phyloP scores from a whole-genome alignment of 2,888 invertebrate genomes.

The Ernsta delagoae region DNA sequence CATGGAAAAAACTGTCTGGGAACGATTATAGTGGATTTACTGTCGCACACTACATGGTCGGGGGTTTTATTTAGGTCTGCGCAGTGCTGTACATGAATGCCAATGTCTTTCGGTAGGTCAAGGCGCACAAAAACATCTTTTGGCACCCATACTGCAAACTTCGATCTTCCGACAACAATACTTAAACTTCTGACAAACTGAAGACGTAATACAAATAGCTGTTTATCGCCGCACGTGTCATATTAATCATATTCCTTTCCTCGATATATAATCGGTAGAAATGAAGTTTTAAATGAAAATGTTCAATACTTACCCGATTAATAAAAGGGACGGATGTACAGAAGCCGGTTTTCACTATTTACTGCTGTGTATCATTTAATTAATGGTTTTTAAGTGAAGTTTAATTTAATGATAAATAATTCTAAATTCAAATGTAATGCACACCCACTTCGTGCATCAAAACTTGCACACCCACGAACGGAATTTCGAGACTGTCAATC shows the following conservation, averaged over 20 bases:
- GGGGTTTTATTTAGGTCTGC: slow-evolving; percentile 53
- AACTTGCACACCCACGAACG: slow-evolving; percentile 8
- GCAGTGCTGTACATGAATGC: slow-evolving; percentile 55
- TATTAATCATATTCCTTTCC: slow-evolving; percentile 52
- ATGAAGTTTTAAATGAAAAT: slow-evolving; percentile 39
- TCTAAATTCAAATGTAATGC: slow-evolving; percentile 8
- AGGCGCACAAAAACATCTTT: slow-evolving; percentile 60
- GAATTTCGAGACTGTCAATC: slow-evolving; percentile 19
- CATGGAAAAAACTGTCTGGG: background rate
- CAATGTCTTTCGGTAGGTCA: slow-evolving; percentile 67
- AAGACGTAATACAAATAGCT: slow-evolving; percentile 39
- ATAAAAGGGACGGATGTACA: slow-evolving; percentile 36
- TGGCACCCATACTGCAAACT: slow-evolving; percentile 47
- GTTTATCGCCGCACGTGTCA: slow-evolving; percentile 25
- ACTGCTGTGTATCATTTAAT: slow-evolving; percentile 17
- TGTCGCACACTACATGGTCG: slow-evolving; percentile 8
- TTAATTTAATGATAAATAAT: slow-evolving; percentile 9
- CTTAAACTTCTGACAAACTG: slow-evolving; percentile 35
- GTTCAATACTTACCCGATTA: slow-evolving; percentile 59
- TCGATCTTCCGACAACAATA: slow-evolving; percentile 40
- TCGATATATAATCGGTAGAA: slow-evolving; percentile 33
- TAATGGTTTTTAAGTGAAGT: background rate
- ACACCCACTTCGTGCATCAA: slow-evolving; percentile 11
- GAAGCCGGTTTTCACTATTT: slow-evolving; percentile 8
- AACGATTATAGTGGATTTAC: background rate